Evolutionary conservation across 2,113 vertebrate species (phyloP), one percentile per base, ranked within the genome.

Genomic region (Silurus meridionalis): DNA sequence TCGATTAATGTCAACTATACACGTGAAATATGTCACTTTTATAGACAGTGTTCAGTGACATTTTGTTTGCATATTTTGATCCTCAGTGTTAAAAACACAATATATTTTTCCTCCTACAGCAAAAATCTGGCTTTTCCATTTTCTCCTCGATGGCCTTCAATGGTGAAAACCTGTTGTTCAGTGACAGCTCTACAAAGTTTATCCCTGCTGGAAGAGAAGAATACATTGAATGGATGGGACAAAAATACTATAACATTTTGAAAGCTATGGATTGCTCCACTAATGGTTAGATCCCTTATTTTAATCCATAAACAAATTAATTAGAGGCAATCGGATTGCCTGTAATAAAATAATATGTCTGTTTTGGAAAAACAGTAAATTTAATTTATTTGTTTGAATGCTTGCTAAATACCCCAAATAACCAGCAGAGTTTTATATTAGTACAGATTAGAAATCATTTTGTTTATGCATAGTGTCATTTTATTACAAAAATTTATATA

Each of bases 211-310:
- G 91, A 81, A 91, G 88, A 0, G 95, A 97, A 55, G 95, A 94
- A 63, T 97, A 97, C 10, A 92, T 94, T 83, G 89, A 86, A 0
- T 99, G 98, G 98, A 93, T 99, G 93, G 97, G 97, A 37, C 89
- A 25, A 0, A 90, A 90, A 52, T 99, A 97, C 86, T 87, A 96
- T 55, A 92, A 83, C 3, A 95, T 94, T 61, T 84, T 98, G 91
- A 93, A 83, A 84, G 97, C 95, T 28, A 93, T 97, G 93, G 95
- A 95, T 93, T 99, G 98, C 80, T 89, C 95, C 87, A 85, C 90
- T 50, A 90, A 91, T 91, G 93, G 97, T 98, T 88, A 95, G 93
- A 91, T 19, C 57, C 2, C 6, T 37, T 58, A 17, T 28, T 72
- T 78, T 21, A 55, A 23, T 63, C 74, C 74, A 80, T n/a, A 28